Percentiles rank a stretch among this genome's conserved stretches.
Conservation (phyloP, 2,113 vertebrate species). For the Protomyctophum bolini region DNA sequence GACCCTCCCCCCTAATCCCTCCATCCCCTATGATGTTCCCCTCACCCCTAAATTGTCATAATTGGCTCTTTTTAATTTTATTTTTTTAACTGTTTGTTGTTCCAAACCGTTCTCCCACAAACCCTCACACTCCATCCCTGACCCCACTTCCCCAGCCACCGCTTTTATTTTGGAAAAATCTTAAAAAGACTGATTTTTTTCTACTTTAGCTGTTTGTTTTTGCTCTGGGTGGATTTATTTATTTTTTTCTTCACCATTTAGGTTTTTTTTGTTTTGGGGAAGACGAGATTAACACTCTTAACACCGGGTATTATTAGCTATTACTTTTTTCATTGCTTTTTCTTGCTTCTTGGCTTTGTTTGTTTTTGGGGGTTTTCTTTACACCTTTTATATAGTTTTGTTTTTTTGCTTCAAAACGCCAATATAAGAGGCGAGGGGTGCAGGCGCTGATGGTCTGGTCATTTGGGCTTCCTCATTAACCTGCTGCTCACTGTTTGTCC, state of each 20-base stretch:
- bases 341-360: slow-evolving; percentile 87
- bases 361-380: slow-evolving; percentile 69
- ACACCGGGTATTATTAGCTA: slow-evolving; percentile 83
- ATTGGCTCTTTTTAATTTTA: slow-evolving; percentile 8
- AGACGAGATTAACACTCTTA: slow-evolving; percentile 86
- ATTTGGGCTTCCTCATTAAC: slow-evolving; percentile 97
- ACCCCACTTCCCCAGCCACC: no score
- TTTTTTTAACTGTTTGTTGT: slow-evolving; percentile 62
- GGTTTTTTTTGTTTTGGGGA: slow-evolving; percentile 53
- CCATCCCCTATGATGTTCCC: slow-evolving; percentile 9
- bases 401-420: slow-evolving; percentile 80
- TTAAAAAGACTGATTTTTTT: no score
- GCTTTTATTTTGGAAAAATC: no score
- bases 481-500: slow-evolving; percentile 99
- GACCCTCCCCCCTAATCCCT: slow-evolving; percentile 26
- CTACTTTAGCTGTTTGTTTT: background rate
- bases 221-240: slow-evolving; percentile 68
- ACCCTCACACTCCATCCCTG: no score
- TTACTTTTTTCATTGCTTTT: slow-evolving; percentile 82
- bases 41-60: slow-evolving; percentile 13
- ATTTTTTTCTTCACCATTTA: slow-evolving; percentile 25
- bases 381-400: slow-evolving; percentile 8
- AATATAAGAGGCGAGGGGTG: no score
- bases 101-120: no score
- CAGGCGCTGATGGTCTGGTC: slow-evolving; percentile 81